These are phyloP conservation scores for Tokudaia tokunoshimensis DNA, from an alignment of 2,797 vertebrate species.

Conservation along the genomic window DNA sequence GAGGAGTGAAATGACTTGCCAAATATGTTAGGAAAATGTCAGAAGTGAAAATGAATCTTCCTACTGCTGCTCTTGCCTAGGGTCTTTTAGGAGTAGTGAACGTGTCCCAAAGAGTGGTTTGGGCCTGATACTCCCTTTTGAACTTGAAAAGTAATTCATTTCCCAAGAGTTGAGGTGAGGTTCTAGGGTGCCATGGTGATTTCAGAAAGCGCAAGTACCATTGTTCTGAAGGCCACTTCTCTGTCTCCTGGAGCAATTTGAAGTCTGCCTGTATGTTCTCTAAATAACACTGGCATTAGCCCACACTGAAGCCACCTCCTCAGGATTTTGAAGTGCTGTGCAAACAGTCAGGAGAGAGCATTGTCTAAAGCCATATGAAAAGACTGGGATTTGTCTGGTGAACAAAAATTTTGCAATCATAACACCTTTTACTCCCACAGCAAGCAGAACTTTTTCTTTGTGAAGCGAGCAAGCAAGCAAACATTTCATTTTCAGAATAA, in stretches of 20 bases:
- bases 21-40: conserved; percentile 45
- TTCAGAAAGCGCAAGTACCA: conserved; percentile 26
- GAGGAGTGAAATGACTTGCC: conserved; percentile 51
- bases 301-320: conserved; percentile 75
- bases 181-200: conserved; percentile 22
- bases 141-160: conserved; percentile 45
- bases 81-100: neutral
- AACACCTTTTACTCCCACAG: conserved; percentile 76
- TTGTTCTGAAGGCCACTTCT: conserved; percentile 53
- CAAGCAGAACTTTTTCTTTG: conserved; percentile 75
- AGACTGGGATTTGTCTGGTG: conserved; percentile 72
- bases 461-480: conserved; percentile 57
- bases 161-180: conserved; percentile 17
- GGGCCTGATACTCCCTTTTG: conserved; percentile 47
- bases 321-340: conserved; percentile 70
- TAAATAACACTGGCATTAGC: conserved; percentile 76
- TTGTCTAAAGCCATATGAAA: conserved; percentile 78
- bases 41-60: conserved; percentile 43
- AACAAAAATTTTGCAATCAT: conserved; percentile 73
- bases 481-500: conserved; percentile 64
- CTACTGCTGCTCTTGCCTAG: neutral
- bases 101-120: neutral
- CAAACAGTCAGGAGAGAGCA: conserved; percentile 68
- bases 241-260: conserved; percentile 53
- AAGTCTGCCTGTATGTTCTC: conserved; percentile 57